phyloP scores from a whole-genome alignment of 2,113 vertebrate species.

The Callorhinus ursinus region DNA sequence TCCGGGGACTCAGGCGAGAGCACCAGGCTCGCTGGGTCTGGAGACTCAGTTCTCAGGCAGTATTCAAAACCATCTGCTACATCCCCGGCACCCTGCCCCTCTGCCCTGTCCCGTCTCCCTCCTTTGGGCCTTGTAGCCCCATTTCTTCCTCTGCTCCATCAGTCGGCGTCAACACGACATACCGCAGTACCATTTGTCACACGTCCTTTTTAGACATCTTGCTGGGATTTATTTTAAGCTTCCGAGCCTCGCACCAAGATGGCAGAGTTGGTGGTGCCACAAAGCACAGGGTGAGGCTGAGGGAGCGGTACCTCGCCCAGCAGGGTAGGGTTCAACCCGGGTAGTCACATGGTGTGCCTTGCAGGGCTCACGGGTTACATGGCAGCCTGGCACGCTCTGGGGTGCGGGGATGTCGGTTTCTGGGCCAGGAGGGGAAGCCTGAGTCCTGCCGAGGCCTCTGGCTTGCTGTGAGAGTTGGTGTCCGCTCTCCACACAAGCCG shows the following conservation, averaged over 20 bases:
- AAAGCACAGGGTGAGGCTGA: not conserved
- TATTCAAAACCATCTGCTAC: not conserved
- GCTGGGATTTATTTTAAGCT: not conserved
- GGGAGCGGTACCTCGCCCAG: fast-evolving
- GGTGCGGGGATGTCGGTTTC: fast-evolving
- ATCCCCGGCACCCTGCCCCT: not conserved
- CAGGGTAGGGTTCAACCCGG: not conserved
- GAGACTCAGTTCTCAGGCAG: not conserved
- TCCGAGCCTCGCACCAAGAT: not conserved
- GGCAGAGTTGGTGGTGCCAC: not conserved
- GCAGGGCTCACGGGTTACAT: fast-evolving
- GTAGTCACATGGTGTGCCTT: fast-evolving
- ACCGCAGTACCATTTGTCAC: not conserved
- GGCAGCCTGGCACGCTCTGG: fast-evolving
- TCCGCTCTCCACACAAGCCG: not conserved
- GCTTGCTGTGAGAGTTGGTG: not conserved
- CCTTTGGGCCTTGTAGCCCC: not conserved
- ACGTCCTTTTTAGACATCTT: fast-evolving
- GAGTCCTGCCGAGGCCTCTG: not conserved
- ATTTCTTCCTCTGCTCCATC: not conserved
- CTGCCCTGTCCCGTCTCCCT: not conserved
- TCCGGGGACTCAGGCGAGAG: not conserved
- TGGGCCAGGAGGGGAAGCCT: not conserved
- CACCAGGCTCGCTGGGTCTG: not conserved
- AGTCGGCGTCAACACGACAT: not conserved